A percentile compares a stretch with the other conserved stretches of the same genome.
Evolutionary conservation across 2,888 invertebrate genomes (phyloP).

Genomic region (Cantharis rufa): DNA sequence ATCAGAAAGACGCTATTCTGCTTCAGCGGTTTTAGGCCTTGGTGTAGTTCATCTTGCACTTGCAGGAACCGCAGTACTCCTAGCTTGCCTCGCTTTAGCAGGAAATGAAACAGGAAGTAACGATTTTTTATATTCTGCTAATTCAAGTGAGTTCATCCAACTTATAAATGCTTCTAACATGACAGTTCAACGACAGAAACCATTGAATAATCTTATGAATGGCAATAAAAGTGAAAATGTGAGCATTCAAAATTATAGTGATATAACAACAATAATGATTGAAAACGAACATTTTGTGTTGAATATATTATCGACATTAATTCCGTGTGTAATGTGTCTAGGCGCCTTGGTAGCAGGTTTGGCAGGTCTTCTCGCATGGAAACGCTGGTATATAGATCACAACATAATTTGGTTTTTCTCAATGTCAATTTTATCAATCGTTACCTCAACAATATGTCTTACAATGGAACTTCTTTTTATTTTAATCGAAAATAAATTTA

Average conservation of each 20-base stretch:
- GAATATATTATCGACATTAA: slow-evolving; percentile 51
- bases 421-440: slow-evolving; percentile 57
- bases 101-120: slow-evolving; percentile 16
- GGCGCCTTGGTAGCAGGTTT: slow-evolving; percentile 60
- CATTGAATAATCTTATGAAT: background rate
- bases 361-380: slow-evolving; percentile 65
- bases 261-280: background rate
- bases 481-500: slow-evolving; percentile 14
- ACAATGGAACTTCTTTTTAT: slow-evolving; percentile 36
- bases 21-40: slow-evolving; percentile 68
- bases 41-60: slow-evolving; percentile 66
- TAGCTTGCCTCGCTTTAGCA: slow-evolving; percentile 58
- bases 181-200: slow-evolving; percentile 29
- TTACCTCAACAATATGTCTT: slow-evolving; percentile 56
- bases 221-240: slow-evolving; percentile 1
- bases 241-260: background rate
- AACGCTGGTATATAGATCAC: slow-evolving; percentile 68
- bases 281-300: slow-evolving; percentile 37
- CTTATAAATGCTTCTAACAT: slow-evolving; percentile 8
- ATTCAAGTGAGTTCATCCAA: background rate
- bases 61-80: slow-evolving; percentile 62
- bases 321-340: slow-evolving; percentile 59
- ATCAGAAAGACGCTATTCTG: slow-evolving; percentile 69
- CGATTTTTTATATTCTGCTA: slow-evolving; percentile 9
- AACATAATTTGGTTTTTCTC: slow-evolving; percentile 67